A percentile compares a stretch with the other conserved stretches of the same genome.
Conservation (phyloP, 2,113 vertebrate species). For the Gavialis gangeticus region DNA sequence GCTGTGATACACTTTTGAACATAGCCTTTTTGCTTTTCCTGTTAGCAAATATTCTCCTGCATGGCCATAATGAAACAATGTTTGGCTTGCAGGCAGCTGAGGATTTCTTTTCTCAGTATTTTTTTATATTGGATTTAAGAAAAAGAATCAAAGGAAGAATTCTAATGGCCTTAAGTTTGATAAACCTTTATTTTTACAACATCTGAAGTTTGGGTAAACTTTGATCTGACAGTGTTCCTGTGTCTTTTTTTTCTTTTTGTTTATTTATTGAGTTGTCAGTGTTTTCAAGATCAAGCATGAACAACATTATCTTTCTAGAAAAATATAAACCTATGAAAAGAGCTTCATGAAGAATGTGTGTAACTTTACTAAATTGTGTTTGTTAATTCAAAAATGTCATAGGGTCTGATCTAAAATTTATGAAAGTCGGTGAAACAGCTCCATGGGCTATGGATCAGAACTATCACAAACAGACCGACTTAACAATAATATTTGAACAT, state of each 20-base stretch:
- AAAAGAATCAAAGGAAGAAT: background rate
- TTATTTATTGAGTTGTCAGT: background rate
- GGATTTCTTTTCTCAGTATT: background rate
- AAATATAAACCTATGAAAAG: background rate
- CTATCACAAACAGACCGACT: background rate
- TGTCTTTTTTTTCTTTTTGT: background rate
- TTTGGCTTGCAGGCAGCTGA: background rate
- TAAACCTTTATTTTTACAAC: background rate
- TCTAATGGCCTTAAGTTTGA: background rate
- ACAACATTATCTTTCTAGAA: background rate
- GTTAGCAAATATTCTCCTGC: conserved; percentile 2
- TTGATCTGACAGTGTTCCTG: background rate
- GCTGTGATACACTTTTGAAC: background rate
- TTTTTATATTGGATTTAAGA: background rate
- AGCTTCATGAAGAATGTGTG: background rate
- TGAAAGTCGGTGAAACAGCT: background rate
- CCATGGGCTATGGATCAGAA: background rate
- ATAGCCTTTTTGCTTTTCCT: background rate
- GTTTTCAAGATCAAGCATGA: background rate
- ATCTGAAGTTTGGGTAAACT: background rate
- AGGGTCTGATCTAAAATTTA: background rate
- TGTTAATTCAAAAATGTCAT: background rate
- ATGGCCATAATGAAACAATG: background rate
- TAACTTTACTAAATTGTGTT: background rate
- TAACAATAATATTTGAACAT: background rate